Percentiles rank a stretch among this genome's conserved stretches.
Evolutionary conservation across 2,113 vertebrate genomes (phyloP).

Genomic region (Ginglymostoma cirratum): DNA sequence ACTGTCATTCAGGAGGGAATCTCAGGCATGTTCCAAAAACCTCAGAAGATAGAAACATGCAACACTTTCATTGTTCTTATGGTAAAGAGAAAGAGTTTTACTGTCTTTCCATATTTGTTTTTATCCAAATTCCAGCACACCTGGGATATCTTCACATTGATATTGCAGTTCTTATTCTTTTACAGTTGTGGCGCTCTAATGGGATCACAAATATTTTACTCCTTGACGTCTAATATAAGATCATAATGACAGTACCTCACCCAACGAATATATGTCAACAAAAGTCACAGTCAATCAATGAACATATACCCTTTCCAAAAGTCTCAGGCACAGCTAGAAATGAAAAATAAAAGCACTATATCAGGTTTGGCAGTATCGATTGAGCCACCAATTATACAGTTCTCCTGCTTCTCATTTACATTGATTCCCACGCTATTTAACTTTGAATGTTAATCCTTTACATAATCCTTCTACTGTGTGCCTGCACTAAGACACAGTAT

Average conservation of each 20-base stretch:
- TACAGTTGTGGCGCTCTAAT: background rate
- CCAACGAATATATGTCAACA: background rate
- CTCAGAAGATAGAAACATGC: background rate
- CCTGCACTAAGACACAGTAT: background rate
- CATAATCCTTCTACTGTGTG: background rate
- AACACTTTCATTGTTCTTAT: background rate
- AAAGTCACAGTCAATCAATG: background rate
- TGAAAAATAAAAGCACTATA: background rate
- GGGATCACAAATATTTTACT: background rate
- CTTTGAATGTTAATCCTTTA: conserved; percentile 4
- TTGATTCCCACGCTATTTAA: background rate
- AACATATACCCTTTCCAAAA: background rate
- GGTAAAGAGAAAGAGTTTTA: background rate
- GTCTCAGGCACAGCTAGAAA: background rate
- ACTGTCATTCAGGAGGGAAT: background rate
- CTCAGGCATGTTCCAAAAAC: no score
- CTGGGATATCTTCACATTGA: no score
- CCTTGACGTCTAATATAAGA: background rate
- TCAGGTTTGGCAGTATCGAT: background rate
- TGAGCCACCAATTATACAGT: background rate
- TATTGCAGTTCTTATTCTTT: background rate
- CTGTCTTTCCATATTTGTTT: background rate
- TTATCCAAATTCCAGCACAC: background rate
- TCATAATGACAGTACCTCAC: background rate
- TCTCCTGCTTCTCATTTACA: background rate